Conservation (phyloP, 2,797 vertebrate genomes). For the Lutjanus campechanus region DNA sequence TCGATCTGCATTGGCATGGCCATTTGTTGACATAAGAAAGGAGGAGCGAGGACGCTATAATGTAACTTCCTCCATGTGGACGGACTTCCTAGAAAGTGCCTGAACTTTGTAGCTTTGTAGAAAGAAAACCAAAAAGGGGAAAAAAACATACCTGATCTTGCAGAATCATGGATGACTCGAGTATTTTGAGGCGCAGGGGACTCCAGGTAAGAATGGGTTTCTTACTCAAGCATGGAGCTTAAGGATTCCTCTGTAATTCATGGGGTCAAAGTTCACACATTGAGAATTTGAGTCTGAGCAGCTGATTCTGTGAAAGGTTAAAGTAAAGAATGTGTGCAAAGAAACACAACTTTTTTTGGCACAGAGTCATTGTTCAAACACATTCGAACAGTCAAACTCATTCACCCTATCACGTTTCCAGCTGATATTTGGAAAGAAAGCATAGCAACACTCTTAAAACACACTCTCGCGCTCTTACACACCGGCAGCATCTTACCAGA, state of each 20-base stretch:
- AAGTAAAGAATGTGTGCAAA: background rate
- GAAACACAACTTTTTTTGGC: background rate
- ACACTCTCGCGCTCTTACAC: background rate
- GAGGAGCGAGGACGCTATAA: background rate
- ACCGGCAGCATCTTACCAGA: background rate
- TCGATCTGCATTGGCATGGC: background rate
- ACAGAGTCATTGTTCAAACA: background rate
- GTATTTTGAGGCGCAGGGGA: conserved; percentile 76
- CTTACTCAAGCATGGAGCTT: background rate
- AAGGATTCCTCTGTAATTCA: conserved; percentile 5
- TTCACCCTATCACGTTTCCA: background rate
- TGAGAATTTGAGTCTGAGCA: background rate
- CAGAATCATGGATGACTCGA: conserved; percentile 76
- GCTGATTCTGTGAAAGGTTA: background rate
- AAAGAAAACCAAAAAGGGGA: conserved; percentile 36
- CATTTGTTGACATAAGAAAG: conserved; percentile 16
- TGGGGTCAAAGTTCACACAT: conserved; percentile 20
- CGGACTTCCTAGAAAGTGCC: conserved; percentile 54
- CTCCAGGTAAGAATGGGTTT: conserved; percentile 70
- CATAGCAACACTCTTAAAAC: background rate
- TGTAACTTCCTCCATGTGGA: conserved; percentile 21
- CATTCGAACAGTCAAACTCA: background rate
- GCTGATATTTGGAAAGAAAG: conserved; percentile 8
- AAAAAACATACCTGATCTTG: background rate
- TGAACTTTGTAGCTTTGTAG: conserved; percentile 50